Evolutionary conservation across 2,797 vertebrate species (phyloP), one percentile per base, ranked within the genome.

Genomic region (Macropodus opercularis): DNA sequence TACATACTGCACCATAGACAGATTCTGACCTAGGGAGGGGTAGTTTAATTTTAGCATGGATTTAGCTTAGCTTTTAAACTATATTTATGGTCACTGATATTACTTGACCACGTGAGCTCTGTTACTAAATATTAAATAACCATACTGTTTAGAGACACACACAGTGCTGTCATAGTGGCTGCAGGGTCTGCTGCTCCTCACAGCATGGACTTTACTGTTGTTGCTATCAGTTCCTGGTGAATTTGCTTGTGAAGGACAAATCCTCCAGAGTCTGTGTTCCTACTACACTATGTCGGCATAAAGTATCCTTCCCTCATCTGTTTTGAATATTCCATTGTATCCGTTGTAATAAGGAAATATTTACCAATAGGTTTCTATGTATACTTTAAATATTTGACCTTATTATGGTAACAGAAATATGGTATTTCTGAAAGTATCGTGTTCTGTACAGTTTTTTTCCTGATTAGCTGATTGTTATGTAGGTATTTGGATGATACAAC

Each of bases 111-210:
- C 17, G 34, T n/a, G 14, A 36, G 34, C 7, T 34, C 14, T 36
- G 34, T 36, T n/a, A n/a, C n/a, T n/a, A n/a, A n/a, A n/a, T n/a
- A n/a, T n/a, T n/a, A n/a, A n/a, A n/a, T n/a, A n/a, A n/a, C n/a
- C n/a, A n/a, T n/a, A n/a, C n/a, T n/a, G n/a, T n/a, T n/a, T n/a
- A n/a, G n/a, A 18, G 46, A 55, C 19, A 58, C 40, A 29, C n/a
- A 46, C 22, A 26, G 46, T 83, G 90, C 85, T 80, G 41, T 55
- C 59, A 85, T 88, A 56, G 75, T 78, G 52, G 75, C 81, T 80
- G 34, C 63, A 83, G 73, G 42, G 56, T 61, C 69, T 81, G 69
- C 68, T 75, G 63, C 79, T 71, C 51, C 22, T 55, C 55, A 80
- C 70, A 23, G 56, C 24, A 27, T 35, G 52, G 40, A 56, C 32